These are phyloP conservation scores for Protonibea diacanthus DNA, from an alignment of 2,797 vertebrate species.

Conservation along the genomic window DNA sequence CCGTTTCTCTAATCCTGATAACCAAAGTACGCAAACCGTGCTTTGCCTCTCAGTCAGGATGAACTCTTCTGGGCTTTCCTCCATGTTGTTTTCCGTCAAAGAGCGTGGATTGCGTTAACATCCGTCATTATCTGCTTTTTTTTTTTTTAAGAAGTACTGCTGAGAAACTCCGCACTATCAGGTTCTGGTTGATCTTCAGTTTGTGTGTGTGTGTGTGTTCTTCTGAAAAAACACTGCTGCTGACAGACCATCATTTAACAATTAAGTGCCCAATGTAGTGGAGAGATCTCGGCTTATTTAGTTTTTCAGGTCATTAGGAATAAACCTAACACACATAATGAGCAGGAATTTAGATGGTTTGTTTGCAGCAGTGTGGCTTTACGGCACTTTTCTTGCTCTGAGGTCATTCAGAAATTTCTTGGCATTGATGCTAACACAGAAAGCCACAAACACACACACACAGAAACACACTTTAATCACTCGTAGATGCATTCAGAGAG, in stretches of 20 bases:
- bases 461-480: slow-evolving; percentile 21
- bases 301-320: slow-evolving; percentile 71
- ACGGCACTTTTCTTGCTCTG: slow-evolving; percentile 28
- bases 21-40: neutral
- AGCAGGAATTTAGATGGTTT: slow-evolving; percentile 55
- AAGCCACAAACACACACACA: slow-evolving; percentile 19
- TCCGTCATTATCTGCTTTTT: neutral
- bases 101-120: neutral
- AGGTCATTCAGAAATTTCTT: slow-evolving; percentile 42
- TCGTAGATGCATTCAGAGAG: slow-evolving; percentile 12
- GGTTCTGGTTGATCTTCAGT: neutral
- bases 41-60: neutral
- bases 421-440: neutral
- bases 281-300: slow-evolving; percentile 57
- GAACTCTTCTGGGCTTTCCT: neutral
- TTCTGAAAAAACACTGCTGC: slow-evolving; percentile 3
- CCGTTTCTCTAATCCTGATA: neutral
- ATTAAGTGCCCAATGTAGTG: slow-evolving; percentile 40
- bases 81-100: neutral
- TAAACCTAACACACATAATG: slow-evolving; percentile 67
- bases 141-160: neutral
- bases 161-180: neutral
- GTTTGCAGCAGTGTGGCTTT: slow-evolving; percentile 54
- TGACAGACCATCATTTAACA: slow-evolving; percentile 66
- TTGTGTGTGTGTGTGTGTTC: too few species aligned